These are phyloP conservation scores for Halcyon smyrnensis DNA, from an alignment of 2,797 vertebrate species.

Conservation along the genomic window DNA sequence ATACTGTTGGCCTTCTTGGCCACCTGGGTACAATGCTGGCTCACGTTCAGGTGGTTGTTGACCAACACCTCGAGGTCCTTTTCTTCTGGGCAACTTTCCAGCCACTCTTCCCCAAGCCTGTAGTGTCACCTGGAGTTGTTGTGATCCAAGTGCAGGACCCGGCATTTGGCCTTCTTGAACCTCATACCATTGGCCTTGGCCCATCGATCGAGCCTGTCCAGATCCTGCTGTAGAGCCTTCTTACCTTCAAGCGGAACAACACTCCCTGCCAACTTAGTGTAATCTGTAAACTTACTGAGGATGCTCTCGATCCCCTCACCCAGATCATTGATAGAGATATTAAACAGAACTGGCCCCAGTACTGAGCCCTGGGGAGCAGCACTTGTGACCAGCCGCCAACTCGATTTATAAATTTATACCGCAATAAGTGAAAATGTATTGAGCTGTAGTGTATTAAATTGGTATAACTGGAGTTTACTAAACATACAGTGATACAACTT, in stretches of 20 bases:
- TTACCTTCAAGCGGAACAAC: background rate
- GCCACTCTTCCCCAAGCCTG: background rate
- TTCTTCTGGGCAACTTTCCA: rapidly evolving
- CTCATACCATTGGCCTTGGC: rapidly evolving
- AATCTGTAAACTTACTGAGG: background rate
- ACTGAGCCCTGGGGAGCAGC: background rate
- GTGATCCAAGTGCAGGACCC: background rate
- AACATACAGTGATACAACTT: background rate
- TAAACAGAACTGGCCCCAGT: background rate
- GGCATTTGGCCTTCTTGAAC: background rate
- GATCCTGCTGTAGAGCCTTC: background rate
- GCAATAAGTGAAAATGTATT: background rate
- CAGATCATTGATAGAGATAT: background rate
- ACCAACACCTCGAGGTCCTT: background rate
- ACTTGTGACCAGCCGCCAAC: background rate
- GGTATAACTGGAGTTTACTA: background rate
- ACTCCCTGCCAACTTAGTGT: rapidly evolving
- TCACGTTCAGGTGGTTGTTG: rapidly evolving
- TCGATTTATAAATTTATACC: background rate
- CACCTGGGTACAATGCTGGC: background rate
- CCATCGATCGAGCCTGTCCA: background rate
- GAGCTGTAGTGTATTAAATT: background rate
- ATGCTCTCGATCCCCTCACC: background rate
- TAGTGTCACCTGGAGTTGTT: background rate
- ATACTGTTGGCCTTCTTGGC: background rate